Evolutionary conservation across 2,888 invertebrate species (phyloP), one percentile per base, ranked within the genome.

Genomic region (Eupithecia inturbata): DNA sequence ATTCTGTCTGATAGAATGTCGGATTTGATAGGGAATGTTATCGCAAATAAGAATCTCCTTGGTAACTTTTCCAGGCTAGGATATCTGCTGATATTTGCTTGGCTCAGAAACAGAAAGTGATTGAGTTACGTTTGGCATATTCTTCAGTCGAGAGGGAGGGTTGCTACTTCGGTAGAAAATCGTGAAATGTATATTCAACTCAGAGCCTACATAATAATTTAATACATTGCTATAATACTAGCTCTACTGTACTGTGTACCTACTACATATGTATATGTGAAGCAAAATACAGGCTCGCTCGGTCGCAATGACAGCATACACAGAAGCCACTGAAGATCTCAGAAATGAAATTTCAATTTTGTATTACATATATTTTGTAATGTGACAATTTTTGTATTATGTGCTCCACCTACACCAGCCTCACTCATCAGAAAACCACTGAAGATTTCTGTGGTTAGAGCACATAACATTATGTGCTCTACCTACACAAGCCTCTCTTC

Each of bases 1-100:
- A 53, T 67, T 26, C 57, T 60, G n/a, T n/a, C n/a, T n/a, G 53
- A 70, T 70, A 36, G 41, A 67, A 71, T 71, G 66, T 66, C 19
- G 26, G 68, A 14, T 53, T 68, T 64, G 39, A 53, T 64, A 22
- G 36, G n/a, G n/a, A 64, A 28, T 62, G 14, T 39, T 39, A 41
- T 45, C 26, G 41, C 68, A 53, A 45, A 49, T 63, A 16, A 31
- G 31, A 62, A 62, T 62, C 26, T 62, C 62, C 16, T 31, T 28
- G 57, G 62, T 31, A 62, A 31, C 19, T 3, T 62, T 62, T 62
- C 62, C 31, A 62, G 62, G 28, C 62, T 31, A 19, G 31, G 62
- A 31, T 62, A 31, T 45, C n/a, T 45, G 19, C 14, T 16, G 7
- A 31, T 62, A 19, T 62, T 62, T 62, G 62, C 62, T 28, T 62